Conservation (phyloP, 2,113 vertebrate genomes). For the Pyrgilauda ruficollis region DNA sequence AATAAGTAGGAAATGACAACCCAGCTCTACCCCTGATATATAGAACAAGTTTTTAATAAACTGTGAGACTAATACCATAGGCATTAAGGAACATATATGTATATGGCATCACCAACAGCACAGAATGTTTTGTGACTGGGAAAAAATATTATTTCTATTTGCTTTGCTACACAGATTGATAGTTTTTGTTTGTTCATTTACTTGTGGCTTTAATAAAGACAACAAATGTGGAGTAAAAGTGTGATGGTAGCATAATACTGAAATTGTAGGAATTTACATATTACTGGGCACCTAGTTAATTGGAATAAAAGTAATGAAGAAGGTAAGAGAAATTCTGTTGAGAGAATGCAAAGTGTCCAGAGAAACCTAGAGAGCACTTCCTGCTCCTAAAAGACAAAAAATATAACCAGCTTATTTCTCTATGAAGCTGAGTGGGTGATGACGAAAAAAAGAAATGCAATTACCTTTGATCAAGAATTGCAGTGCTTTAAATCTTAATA, state of each 20-base stretch:
- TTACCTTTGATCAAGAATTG: not conserved
- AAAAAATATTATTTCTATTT: not conserved
- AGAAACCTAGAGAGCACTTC: not conserved
- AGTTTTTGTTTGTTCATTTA: not conserved
- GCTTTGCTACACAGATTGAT: not conserved
- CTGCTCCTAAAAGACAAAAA: not conserved
- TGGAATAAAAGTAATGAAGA: not conserved
- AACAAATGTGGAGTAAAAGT: not conserved
- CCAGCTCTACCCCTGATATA: not conserved
- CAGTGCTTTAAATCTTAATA: not conserved
- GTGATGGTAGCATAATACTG: not conserved
- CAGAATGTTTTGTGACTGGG: not conserved
- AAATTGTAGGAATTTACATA: not conserved
- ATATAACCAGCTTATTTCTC: not conserved
- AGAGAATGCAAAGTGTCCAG: not conserved
- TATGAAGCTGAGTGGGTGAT: not conserved
- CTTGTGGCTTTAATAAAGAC: not conserved
- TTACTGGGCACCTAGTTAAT: not conserved
- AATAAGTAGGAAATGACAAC: not conserved
- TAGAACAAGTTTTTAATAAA: not conserved
- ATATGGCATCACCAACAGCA: too few species aligned
- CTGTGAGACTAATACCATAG: not conserved
- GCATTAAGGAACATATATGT: not conserved
- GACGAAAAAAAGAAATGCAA: not conserved
- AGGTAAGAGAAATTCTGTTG: not conserved